A percentile compares a stretch with the other conserved stretches of the same genome.
These are phyloP conservation scores for Siphamia tubifer DNA, from an alignment of 2,113 vertebrate species.

Conservation along the genomic window DNA sequence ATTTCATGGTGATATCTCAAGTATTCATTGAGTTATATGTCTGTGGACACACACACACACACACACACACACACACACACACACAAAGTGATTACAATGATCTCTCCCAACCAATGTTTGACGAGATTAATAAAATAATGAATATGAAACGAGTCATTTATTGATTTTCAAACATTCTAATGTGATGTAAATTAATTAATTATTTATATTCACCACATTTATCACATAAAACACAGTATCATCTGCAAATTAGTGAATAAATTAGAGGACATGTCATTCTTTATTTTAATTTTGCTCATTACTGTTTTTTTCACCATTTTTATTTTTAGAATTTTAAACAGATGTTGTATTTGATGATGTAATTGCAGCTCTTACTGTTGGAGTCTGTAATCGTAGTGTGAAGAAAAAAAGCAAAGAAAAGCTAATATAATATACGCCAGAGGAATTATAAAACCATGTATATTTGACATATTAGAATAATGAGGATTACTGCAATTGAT, in stretches of 20 bases:
- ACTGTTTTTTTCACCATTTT: neutral
- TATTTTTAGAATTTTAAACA: neutral
- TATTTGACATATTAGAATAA: too few species aligned
- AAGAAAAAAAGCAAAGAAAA: neutral
- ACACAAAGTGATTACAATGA: too few species aligned
- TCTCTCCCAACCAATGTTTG: too few species aligned
- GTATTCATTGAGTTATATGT: too few species aligned
- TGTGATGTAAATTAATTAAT: neutral
- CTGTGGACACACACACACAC: too few species aligned
- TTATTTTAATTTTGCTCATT: neutral
- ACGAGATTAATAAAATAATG: too few species aligned
- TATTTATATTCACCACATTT: neutral
- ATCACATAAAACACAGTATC: neutral
- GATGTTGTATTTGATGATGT: neutral
- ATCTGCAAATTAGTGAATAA: neutral
- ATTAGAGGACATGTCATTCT: neutral
- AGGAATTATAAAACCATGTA: too few species aligned
- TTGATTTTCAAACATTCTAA: neutral
- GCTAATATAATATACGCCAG: too few species aligned
- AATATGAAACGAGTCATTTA: neutral
- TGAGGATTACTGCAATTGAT: too few species aligned
- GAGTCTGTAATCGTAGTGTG: neutral
- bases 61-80: too few species aligned
- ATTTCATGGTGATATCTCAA: too few species aligned
- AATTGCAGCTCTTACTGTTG: neutral